Percentiles rank a stretch among this genome's conserved stretches.
phyloP scores from a whole-genome alignment of 1,140 invertebrate genomes.

The Homalodisca vitripennis region DNA sequence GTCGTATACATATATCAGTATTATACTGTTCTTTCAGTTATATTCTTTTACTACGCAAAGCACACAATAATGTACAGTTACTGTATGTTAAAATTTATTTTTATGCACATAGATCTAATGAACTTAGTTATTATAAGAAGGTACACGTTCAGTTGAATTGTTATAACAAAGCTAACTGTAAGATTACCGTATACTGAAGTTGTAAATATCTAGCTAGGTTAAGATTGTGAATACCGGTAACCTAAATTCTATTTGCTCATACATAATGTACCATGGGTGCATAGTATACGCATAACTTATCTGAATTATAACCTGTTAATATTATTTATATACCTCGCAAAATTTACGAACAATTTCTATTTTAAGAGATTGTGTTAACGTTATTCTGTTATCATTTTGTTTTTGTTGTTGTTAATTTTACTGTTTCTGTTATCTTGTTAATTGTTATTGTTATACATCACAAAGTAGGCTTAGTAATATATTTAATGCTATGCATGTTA shows the following conservation, averaged over 20 bases:
- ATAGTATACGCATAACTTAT: not conserved
- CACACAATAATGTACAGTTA: constrained; percentile 7
- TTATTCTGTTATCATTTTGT: not conserved
- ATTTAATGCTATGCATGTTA: too few species aligned
- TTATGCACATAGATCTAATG: not conserved
- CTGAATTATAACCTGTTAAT: not conserved
- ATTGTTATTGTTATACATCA: not conserved
- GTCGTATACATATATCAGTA: too few species aligned
- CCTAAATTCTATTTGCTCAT: too few species aligned
- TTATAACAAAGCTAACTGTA: not conserved
- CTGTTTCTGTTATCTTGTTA: not conserved
- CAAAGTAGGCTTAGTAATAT: not conserved
- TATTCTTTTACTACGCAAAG: constrained; percentile 19
- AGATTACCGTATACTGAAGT: not conserved
- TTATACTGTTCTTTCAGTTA: too few species aligned
- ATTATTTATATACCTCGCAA: too few species aligned
- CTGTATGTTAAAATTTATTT: too few species aligned
- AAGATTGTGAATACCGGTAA: too few species aligned
- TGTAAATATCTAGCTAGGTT: not conserved
- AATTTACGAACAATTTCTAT: constrained; percentile 5
- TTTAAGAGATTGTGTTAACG: constrained; percentile 4
- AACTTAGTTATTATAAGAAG: too few species aligned
- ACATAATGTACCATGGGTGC: too few species aligned
- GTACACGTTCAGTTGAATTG: too few species aligned
- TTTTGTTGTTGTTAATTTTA: not conserved